Evolutionary conservation across 2,888 invertebrate species (phyloP), one percentile per base, ranked within the genome.

Genomic region (Antheraea assamensis): DNA sequence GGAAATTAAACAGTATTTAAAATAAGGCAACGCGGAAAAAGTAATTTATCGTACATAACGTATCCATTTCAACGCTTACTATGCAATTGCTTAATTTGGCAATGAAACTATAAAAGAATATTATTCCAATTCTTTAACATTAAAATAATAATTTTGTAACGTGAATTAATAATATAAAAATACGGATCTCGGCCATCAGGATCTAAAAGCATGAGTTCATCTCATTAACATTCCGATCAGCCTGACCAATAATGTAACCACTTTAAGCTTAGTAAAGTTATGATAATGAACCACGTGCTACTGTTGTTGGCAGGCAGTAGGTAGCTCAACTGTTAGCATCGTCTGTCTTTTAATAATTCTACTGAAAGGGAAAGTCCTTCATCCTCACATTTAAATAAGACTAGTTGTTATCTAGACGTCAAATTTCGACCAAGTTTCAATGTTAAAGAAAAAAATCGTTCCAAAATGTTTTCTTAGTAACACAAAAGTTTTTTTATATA

Each of bases 131-230:
- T 35, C 24, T 15, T 35, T 47, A 35, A 70, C 27, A 27, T 24
- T n/a, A 24, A 4, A 47, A 47, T 70, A 70, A 35, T 4, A 10
- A 24, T 47, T 35, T 35, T 10, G 70, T 35, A 70, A n/a, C 35
- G 21, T 47, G 70, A 70, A 35, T 35, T 70, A 47, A 70, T n/a
- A 70, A 15, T 17, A 64, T 64, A 64, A 30, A n/a, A 64, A 64
- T 1, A 64, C 61, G 61, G 61, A 64, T 64, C 27, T 64, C 27
- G 30, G 30, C 17, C 15, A 64, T 64, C 61, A 64, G 61, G 61
- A 64, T 64, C 61, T 64, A 64, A 5, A 64, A n/a, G n/a, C 30
- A 64, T 64, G 61, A 64, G 61, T 64, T 64, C 61, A 64, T 64
- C 61, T 64, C 15, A 5, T 64, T 64, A 64, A 64, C 27, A 64